Evolutionary conservation across 1,140 invertebrate species (phyloP), one percentile per base, ranked within the genome.

Genomic region (Dinoponera quadriceps): DNA sequence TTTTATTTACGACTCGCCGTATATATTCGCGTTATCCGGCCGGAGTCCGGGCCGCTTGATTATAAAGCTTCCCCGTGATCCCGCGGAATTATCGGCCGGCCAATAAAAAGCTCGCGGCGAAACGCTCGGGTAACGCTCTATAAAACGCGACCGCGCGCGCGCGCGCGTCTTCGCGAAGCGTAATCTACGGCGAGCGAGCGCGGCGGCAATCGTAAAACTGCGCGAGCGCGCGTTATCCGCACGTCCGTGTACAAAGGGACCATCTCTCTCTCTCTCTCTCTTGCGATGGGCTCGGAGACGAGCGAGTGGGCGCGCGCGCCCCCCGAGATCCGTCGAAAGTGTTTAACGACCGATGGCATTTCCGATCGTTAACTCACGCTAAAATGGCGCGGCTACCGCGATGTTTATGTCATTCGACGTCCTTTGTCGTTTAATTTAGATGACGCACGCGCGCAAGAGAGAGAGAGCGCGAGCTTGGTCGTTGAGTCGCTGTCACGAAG

Each of bases 371-470:
- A 83, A 86, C 73, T 80, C 63, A 38, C 38, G 33, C 48, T 83
- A 66, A 59, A 85, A 83, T 66, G 72, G 66, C 65, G 71, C 71
- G 16, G 77, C 55, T 51, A 71, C 63, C 49, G 48, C 33, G 38
- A 9, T 54, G 38, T 72, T 77, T 68, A 66, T 54, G 59, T 65
- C 72, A 48, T 62, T 54, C 57, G 57, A 22, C 49, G 38, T 13
- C 71, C 80, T 86, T 74, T 73, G 73, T 83, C 81, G 73, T 86
- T 66, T 60, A 87, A 87, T 87, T 87, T 86, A 48, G 25, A 57
- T 48, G 69, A 72, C 68, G 59, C 68, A 29, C 44, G 69, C 49
- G n/a, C n/a, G n/a, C n/a, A n/a, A n/a, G n/a, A n/a, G n/a, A n/a
- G n/a, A n/a, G n/a, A n/a, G n/a, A n/a, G n/a, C n/a, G 22, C 59